These are phyloP conservation scores for Pocillopora meandrina DNA, from an alignment of 92 coral and sea anemone genomes.

Conservation along the genomic window DNA sequence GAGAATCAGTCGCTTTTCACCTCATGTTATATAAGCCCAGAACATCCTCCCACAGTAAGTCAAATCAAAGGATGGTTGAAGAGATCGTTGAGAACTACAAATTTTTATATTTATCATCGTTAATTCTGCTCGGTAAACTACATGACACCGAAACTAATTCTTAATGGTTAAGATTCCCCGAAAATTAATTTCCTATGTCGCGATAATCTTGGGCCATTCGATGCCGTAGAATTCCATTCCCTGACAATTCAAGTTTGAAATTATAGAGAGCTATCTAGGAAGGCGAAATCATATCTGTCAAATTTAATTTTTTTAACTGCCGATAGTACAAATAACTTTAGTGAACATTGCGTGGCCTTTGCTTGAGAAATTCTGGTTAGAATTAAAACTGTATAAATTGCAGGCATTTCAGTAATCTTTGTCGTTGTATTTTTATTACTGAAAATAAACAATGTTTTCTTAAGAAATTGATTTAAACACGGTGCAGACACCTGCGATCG, in stretches of 20 bases:
- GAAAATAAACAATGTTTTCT: not conserved
- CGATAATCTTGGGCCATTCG: not conserved
- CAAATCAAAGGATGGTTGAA: not conserved
- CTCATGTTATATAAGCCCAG: not conserved
- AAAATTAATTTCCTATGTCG: not conserved
- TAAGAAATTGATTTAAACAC: slow-evolving; percentile 9
- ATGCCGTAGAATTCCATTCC: not conserved
- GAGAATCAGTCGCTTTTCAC: slow-evolving; percentile 10
- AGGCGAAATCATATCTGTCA: not conserved
- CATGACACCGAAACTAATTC: not conserved
- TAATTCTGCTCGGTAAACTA: not conserved
- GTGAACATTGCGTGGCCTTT: not conserved
- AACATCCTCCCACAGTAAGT: not conserved
- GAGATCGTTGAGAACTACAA: not conserved
- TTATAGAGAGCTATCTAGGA: not conserved
- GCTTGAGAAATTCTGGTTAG: not conserved
- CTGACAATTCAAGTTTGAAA: not conserved
- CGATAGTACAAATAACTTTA: slow-evolving; percentile 2
- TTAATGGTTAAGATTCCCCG: not conserved
- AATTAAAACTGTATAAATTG: slow-evolving; percentile 13
- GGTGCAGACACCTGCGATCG: slow-evolving; percentile 1
- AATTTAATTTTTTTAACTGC: not conserved
- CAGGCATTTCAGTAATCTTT: not conserved
- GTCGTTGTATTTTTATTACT: not conserved
- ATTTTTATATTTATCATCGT: not conserved